Evolutionary conservation across 2,797 vertebrate species (phyloP).

Genomic region (Taeniopygia guttata): DNA sequence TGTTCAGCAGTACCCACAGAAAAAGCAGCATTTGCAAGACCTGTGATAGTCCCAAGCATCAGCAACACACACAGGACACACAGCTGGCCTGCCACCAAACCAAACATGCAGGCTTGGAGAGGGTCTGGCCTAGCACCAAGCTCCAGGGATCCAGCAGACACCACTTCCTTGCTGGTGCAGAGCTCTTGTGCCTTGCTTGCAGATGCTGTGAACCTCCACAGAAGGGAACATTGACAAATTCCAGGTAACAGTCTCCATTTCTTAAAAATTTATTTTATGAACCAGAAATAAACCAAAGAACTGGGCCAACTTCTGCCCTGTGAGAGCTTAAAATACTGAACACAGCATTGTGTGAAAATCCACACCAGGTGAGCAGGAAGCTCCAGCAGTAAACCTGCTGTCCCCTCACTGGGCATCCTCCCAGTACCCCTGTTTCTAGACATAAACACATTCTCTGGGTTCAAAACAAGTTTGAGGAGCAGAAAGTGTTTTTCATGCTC

Average conservation of each 20-base stretch:
- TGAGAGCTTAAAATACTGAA: neutral
- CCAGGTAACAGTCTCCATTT: neutral
- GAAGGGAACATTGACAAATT: neutral
- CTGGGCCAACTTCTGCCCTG: neutral
- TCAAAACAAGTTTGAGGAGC: neutral
- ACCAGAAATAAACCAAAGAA: neutral
- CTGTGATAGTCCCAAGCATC: neutral
- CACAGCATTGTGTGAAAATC: neutral
- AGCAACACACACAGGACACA: constrained; percentile 10
- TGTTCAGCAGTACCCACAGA: neutral
- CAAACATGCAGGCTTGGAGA: neutral
- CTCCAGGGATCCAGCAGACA: neutral
- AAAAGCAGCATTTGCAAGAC: constrained; percentile 14
- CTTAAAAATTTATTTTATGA: fast-evolving
- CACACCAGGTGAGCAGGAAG: fast-evolving
- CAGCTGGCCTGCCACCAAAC: neutral
- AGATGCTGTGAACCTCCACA: neutral
- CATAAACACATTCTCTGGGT: neutral
- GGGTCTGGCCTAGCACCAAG: neutral
- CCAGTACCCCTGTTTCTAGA: neutral
- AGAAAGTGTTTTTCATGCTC: neutral
- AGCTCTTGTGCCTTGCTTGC: fast-evolving
- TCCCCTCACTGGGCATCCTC: neutral
- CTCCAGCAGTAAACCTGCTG: neutral
- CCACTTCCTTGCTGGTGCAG: neutral